Evolutionary conservation across 2,113 vertebrate genomes (phyloP).

Genomic region (Otocyon megalotis): DNA sequence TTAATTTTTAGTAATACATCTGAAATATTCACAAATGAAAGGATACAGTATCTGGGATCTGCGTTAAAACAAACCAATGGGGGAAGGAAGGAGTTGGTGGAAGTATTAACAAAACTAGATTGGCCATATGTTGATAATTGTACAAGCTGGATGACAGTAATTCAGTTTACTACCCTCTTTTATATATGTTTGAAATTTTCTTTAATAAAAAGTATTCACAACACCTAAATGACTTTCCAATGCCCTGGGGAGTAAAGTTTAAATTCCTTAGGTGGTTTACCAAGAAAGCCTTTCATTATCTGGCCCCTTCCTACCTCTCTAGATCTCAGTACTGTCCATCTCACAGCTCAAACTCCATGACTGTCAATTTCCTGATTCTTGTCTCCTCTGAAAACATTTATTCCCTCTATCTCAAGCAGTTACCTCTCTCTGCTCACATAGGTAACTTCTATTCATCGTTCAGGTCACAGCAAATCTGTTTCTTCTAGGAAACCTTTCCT

Average conservation of each 20-base stretch:
- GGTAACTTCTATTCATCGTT: background rate
- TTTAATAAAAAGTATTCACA: conserved; percentile 40
- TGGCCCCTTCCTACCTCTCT: background rate
- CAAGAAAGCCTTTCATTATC: conserved; percentile 38
- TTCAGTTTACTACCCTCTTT: conserved; percentile 34
- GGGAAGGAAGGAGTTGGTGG: background rate
- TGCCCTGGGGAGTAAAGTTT: conserved; percentile 21
- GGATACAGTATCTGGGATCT: background rate
- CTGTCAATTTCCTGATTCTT: background rate
- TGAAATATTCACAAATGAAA: conserved; percentile 59
- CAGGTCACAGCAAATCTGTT: conserved; percentile 22
- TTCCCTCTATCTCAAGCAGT: conserved; percentile 13
- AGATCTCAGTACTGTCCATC: background rate
- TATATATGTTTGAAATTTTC: background rate
- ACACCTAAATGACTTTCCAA: background rate
- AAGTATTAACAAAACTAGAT: conserved; percentile 26
- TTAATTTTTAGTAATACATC: conserved; percentile 32
- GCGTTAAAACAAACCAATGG: conserved; percentile 48
- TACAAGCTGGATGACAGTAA: conserved; percentile 23
- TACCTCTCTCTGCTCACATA: background rate
- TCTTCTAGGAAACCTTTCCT: conserved; percentile 15
- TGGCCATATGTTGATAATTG: conserved; percentile 1
- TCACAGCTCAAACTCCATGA: background rate
- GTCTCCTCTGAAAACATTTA: background rate
- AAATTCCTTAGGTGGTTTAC: conserved; percentile 52